Conservation (phyloP, 2,888 invertebrate genomes). For the Scaptomyza parva region DNA sequence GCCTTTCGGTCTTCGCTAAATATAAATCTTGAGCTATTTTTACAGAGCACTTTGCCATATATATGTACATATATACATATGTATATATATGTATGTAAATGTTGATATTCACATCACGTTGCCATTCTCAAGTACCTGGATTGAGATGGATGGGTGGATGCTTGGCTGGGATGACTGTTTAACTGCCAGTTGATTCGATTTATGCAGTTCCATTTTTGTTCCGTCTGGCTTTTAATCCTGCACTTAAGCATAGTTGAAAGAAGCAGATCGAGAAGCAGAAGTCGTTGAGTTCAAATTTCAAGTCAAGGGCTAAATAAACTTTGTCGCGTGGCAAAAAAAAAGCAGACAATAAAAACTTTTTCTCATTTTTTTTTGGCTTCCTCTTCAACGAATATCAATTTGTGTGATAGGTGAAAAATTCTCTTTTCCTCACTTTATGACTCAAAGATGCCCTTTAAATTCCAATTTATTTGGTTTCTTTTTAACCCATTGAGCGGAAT, state of each 20-base stretch:
- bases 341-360: slow-evolving; percentile 1
- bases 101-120: slow-evolving; percentile 29
- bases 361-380: slow-evolving; percentile 10
- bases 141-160: background rate
- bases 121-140: slow-evolving; percentile 25
- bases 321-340: slow-evolving; percentile 50
- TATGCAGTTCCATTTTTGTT: slow-evolving; percentile 44
- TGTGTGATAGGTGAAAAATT: background rate
- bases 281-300: slow-evolving; percentile 58
- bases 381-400: background rate
- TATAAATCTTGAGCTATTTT: slow-evolving; percentile 58
- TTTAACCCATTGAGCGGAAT: too few relatives aligned
- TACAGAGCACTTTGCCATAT: slow-evolving; percentile 31
- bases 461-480: too few relatives aligned
- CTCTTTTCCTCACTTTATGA: too few relatives aligned
- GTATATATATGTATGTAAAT: too few relatives aligned
- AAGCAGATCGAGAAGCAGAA: background rate
- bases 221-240: slow-evolving; percentile 49
- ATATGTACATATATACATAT: too few relatives aligned
- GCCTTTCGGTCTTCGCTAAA: slow-evolving; percentile 29
- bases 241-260: slow-evolving; percentile 39
- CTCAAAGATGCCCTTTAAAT: too few relatives aligned
- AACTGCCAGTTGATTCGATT: slow-evolving; percentile 56
- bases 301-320: slow-evolving; percentile 78
- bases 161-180: background rate